These are phyloP conservation scores for Cliona cf. orientalis DNA, from an alignment of 37 sponge, comb jelly and placozoan species.

Conservation along the genomic window DNA sequence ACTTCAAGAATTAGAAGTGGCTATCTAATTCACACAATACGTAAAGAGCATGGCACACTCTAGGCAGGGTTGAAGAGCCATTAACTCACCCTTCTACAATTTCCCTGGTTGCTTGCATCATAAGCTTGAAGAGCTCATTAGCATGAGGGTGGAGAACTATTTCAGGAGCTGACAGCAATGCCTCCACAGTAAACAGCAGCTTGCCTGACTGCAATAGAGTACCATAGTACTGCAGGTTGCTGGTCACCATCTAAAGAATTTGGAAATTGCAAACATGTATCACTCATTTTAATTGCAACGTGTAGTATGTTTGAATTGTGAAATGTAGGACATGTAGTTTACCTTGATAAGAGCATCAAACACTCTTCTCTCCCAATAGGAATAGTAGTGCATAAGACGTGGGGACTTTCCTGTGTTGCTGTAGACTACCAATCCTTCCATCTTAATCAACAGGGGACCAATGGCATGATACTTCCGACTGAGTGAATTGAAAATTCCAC, in stretches of 20 bases:
- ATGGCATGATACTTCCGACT: constrained; percentile 95
- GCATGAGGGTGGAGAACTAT: constrained; percentile 90
- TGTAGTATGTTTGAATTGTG: not conserved
- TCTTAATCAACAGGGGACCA: constrained; percentile 96
- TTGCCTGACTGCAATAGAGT: constrained; percentile 59
- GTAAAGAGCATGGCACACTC: not conserved
- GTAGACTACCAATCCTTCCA: constrained; percentile 94
- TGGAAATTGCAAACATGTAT: not conserved
- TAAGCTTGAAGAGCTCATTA: constrained; percentile 89
- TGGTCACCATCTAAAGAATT: constrained; percentile 86
- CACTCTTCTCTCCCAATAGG: constrained; percentile 91
- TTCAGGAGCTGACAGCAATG: constrained; percentile 93
- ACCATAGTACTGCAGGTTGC: constrained; percentile 73
- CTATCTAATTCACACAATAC: not conserved
- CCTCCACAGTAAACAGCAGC: constrained; percentile 90
- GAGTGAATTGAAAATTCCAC: constrained; percentile 55
- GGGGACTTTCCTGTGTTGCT: constrained; percentile 94
- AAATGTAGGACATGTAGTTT: not conserved
- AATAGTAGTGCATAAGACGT: constrained; percentile 78
- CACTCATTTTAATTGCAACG: not conserved
- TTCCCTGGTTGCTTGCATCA: constrained; percentile 58
- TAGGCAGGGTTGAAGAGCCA: not conserved
- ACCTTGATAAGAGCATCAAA: constrained; percentile 86
- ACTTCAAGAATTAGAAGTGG: not conserved
- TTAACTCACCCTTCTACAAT: constrained; percentile 76